Base-by-base conservation (phyloP, 2,888 invertebrate species). In the Tricholauxania praeusta region DNA sequence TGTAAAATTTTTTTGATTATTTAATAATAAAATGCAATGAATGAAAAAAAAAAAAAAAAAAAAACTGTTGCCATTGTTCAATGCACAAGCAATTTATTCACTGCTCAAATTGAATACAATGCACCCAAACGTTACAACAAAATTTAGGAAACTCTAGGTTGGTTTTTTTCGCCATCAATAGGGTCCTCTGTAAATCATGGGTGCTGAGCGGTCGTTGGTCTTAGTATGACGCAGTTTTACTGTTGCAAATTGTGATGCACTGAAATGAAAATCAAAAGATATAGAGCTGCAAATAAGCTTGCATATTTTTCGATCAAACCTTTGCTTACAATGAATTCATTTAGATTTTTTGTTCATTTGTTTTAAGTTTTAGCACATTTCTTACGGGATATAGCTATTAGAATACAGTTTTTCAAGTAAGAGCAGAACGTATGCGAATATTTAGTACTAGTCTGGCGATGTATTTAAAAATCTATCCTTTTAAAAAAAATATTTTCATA, bases 171-270 rank as follows among this genome's bases (percentile, higher is more conserved):
- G 28, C 28, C 3, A 3, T 28, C 28, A 28, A 28, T 28, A 4
- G 28, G 28, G 28, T 75, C 83, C 85, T 74, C 85, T 80, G 79
- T 84, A 82, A 74, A 92, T 89, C 88, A 94, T 91, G 79, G 95
- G 94, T 81, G 94, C 93, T 79, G 94, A 93, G 82, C 95, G 92
- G 88, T 95, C 95, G 88, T 94, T 94, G 85, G 95, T 94, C 89
- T 94, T 92, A 83, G 94, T 93, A 90, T 94, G 95, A 87, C 95
- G 91, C 86, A 95, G 91, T 89, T 95, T 95, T 86, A 96, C 94
- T 76, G 95, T 95, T 75, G 95, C 95, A 86, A 95, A 96, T 87
- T 94, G 93, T 87, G 94, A 95, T 83, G 92, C 92, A 90, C 95
- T 95, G 92, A 73, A 81, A 84, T 78, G 63, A 67, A 47, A 4